phyloP scores from a whole-genome alignment of 2,888 invertebrate genomes.

The Cephalotes varians region DNA sequence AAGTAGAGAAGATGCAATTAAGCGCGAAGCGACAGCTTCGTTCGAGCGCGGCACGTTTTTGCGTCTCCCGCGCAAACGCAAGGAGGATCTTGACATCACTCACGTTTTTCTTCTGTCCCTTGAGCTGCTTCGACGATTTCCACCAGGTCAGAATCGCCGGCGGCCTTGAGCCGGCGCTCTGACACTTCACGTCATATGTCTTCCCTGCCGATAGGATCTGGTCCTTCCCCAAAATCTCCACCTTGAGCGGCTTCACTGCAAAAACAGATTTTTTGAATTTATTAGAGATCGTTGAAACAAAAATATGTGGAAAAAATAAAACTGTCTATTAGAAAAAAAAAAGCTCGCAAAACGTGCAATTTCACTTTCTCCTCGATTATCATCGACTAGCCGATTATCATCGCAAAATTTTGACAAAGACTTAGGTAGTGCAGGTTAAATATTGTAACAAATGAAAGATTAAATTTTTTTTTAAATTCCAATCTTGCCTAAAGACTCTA shows the following conservation, averaged over 20 bases:
- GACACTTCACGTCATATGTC: conserved; percentile 94
- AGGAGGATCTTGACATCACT: conserved; percentile 85
- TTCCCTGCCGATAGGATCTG: conserved; percentile 94
- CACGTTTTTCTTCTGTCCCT: conserved; percentile 93
- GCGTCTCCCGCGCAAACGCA: conserved; percentile 2
- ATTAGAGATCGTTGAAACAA: background rate
- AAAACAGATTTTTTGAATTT: conserved; percentile 72
- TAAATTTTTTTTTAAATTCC: background rate
- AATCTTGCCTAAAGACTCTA: background rate
- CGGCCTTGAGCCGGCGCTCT: conserved; percentile 94
- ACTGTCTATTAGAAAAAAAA: background rate
- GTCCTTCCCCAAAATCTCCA: conserved; percentile 93
- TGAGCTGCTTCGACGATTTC: conserved; percentile 94
- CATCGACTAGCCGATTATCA: background rate
- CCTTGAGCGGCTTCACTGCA: conserved; percentile 95
- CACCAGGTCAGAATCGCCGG: conserved; percentile 96
- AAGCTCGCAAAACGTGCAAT: background rate
- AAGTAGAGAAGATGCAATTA: conserved; percentile 55
- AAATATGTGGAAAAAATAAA: background rate
- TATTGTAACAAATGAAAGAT: background rate
- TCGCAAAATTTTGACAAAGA: background rate
- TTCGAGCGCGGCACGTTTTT: conserved; percentile 46
- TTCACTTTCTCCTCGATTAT: background rate
- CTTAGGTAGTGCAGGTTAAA: background rate
- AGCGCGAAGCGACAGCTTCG: conserved; percentile 25